These are phyloP conservation scores for Sicus ferrugineus DNA, from an alignment of 2,888 invertebrate species.

Conservation along the genomic window DNA sequence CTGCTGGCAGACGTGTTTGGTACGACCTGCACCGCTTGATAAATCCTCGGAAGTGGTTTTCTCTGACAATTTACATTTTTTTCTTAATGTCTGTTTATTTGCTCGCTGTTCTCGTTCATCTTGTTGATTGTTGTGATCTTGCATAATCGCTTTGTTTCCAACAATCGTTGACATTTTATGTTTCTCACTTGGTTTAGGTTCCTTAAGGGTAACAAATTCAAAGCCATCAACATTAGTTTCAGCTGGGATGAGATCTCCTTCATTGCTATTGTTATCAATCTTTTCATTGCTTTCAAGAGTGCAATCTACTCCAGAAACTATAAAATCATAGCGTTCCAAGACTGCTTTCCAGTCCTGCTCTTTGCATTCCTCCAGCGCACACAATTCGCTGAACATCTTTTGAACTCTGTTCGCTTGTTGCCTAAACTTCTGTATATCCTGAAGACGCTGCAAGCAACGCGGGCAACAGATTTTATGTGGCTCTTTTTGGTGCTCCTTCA, in stretches of 20 bases:
- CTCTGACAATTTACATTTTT: background rate
- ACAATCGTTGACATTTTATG: no score
- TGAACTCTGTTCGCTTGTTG: background rate
- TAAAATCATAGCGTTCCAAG: background rate
- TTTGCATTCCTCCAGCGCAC: background rate
- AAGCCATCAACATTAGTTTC: background rate
- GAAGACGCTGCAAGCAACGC: background rate
- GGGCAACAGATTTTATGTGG: background rate
- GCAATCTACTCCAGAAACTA: background rate
- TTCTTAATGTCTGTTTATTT: no score
- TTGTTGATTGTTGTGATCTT: no score
- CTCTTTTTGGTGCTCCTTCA: no score
- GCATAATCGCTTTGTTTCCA: no score
- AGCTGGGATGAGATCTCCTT: background rate
- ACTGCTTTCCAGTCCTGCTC: background rate
- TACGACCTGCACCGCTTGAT: background rate
- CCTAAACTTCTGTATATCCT: background rate
- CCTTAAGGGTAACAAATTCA: background rate
- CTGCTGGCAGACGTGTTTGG: background rate
- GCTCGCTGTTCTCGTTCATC: no score
- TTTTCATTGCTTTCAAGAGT: background rate
- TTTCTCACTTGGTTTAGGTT: background rate
- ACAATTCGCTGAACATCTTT: constrained; percentile 2
- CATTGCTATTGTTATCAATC: background rate
- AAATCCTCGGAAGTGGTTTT: no score